Base-by-base conservation (phyloP, 2,113 vertebrate species). In the Sturnus vulgaris region DNA sequence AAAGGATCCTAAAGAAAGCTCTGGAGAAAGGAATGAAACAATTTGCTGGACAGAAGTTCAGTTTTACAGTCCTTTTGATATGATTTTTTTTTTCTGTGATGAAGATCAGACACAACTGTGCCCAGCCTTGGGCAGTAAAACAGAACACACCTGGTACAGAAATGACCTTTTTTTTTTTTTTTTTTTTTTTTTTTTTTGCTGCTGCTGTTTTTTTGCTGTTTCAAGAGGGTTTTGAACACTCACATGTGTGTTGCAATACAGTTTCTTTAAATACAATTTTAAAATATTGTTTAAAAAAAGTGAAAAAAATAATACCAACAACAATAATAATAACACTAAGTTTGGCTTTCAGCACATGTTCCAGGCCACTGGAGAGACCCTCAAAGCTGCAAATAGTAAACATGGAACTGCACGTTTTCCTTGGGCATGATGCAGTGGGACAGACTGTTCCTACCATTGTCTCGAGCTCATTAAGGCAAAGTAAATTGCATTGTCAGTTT, bases 311-410 rank as follows among this genome's bases (percentile, higher is more conserved):
- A 61, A 44, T 5, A 68, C 35, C 1, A 80, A 64, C 4, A 59
- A 88, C 0, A 78, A 53, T 1, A 78, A 53, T 61, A 31, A 7
- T 5, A 94, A 77, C 9, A 86, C 91, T 90, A 96, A 97, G 96
- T 98, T 98, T 98, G 97, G 98, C 98, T 98, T 97, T 97, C 96
- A 98, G 98, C 97, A 97, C 97, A 81, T 95, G 93, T 92, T 95
- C 94, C 90, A 96, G 96, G 97, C 97, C 95, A 89, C 88, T 57
- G 56, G 70, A 91, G 94, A 55, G 96, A 95, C 97, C 97, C 91
- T 96, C 95, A 49, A 63, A 93, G 95, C 94, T 96, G 92, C 73
- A 73, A 95, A 91, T 52, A 94, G 97, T 98, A 98, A 98, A 98
- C 97, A 95, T 93, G 88, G 88, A 95, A 97, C 95, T 66, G 91